A percentile compares a stretch with the other conserved stretches of the same genome.
phyloP scores from a whole-genome alignment of 2,113 vertebrate species.

The Cettia cetti region DNA sequence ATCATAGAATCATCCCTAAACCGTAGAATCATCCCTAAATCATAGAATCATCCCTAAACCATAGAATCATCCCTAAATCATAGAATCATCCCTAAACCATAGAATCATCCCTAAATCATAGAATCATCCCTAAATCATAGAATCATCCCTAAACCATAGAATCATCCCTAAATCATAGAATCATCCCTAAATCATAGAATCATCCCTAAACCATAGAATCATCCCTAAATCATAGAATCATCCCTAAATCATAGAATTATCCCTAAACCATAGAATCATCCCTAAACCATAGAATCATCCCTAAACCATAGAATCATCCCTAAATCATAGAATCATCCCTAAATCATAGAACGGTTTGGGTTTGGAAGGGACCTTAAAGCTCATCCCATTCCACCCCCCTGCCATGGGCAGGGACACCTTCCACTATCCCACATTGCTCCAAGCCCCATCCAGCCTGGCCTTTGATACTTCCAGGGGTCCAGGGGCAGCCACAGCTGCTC shows the following conservation, averaged over 20 bases:
- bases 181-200: background rate
- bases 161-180: background rate
- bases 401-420: background rate
- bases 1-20: background rate
- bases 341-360: background rate
- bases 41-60: background rate
- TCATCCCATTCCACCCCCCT: background rate
- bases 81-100: background rate
- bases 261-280: too few species aligned
- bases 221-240: background rate
- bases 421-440: background rate
- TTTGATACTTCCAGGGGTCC: background rate
- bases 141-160: too few species aligned
- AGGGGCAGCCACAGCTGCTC: background rate
- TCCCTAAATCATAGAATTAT: background rate
- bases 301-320: background rate
- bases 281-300: background rate
- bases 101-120: background rate
- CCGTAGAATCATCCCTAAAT: background rate
- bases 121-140: background rate
- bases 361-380: background rate
- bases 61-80: background rate
- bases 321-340: too few species aligned
- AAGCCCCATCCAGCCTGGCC: accelerated
- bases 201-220: too few species aligned